phyloP scores from a whole-genome alignment of 2,888 invertebrate genomes.

The Polymixis flavicincta region DNA sequence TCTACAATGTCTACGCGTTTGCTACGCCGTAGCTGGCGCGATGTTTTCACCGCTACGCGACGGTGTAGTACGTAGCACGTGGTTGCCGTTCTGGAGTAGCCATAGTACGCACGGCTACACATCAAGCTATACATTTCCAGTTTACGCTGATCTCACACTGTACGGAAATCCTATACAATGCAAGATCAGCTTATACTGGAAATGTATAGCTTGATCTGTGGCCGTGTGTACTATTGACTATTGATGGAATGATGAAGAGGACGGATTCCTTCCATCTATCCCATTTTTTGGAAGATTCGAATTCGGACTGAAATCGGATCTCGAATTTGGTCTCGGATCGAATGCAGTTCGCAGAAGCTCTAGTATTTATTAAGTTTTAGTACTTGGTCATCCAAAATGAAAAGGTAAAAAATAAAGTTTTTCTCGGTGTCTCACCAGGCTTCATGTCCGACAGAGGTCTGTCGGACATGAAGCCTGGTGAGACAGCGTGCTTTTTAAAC shows the following conservation, averaged over 20 bases:
- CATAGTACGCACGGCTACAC: too few species aligned
- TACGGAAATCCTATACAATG: too few species aligned
- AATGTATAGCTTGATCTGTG: too few species aligned
- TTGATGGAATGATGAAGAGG: neutral
- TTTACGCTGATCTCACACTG: too few species aligned
- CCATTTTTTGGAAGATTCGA: neutral
- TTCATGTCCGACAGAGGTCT: too few species aligned
- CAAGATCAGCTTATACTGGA: too few species aligned
- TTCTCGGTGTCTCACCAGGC: too few species aligned
- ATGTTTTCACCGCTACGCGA: neutral
- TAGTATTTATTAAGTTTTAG: neutral
- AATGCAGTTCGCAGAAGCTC: neutral
- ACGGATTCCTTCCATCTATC: neutral
- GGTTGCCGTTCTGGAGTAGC: neutral
- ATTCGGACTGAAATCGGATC: neutral
- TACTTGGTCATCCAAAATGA: neutral
- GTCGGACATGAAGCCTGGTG: too few species aligned
- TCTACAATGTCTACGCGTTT: neutral
- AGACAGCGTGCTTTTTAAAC: too few species aligned
- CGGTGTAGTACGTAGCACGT: neutral
- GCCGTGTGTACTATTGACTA: too few species aligned
- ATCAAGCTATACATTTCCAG: too few species aligned
- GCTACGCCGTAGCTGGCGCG: conserved; percentile 26
- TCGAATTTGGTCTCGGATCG: neutral
- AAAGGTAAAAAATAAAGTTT: too few species aligned